These are phyloP conservation scores for Lissonota sp. DNA, from an alignment of 2,888 invertebrate genomes.

Conservation along the genomic window DNA sequence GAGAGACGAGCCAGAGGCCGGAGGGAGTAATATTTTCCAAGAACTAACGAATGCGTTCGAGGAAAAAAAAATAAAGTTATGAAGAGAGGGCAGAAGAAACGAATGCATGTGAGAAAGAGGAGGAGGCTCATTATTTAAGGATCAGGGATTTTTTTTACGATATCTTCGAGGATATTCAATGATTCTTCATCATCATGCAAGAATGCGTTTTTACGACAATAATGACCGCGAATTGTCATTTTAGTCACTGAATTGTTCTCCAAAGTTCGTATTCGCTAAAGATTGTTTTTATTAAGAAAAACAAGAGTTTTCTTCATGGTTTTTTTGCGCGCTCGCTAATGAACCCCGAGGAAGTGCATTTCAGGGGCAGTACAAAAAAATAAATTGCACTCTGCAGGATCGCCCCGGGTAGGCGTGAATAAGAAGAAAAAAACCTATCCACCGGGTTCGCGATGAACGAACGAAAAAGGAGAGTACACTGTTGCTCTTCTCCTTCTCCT, in stretches of 20 bases:
- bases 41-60: slow-evolving; percentile 51
- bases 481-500: no score
- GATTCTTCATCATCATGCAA: background rate
- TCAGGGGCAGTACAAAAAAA: background rate
- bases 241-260: no score
- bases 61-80: slow-evolving; percentile 11
- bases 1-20: slow-evolving; percentile 37
- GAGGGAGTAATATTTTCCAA: slow-evolving; percentile 57
- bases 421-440: slow-evolving; percentile 39
- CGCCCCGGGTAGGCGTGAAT: slow-evolving; percentile 57
- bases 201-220: no score
- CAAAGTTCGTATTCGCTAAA: no score
- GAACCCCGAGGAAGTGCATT: slow-evolving; percentile 5
- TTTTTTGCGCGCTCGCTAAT: background rate
- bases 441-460: slow-evolving; percentile 40
- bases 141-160: slow-evolving; percentile 20
- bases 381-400: slow-evolving; percentile 16
- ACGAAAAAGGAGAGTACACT: slow-evolving; percentile 13
- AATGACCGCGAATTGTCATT: no score
- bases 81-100: slow-evolving; percentile 2
- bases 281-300: no score
- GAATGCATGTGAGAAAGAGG: slow-evolving; percentile 7
- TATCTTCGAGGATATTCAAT: background rate
- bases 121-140: slow-evolving; percentile 31
- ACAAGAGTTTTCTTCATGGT: background rate